Conservation (phyloP, 53 echinoderm and acorn worm genomes). For the Stichopus horrens region DNA sequence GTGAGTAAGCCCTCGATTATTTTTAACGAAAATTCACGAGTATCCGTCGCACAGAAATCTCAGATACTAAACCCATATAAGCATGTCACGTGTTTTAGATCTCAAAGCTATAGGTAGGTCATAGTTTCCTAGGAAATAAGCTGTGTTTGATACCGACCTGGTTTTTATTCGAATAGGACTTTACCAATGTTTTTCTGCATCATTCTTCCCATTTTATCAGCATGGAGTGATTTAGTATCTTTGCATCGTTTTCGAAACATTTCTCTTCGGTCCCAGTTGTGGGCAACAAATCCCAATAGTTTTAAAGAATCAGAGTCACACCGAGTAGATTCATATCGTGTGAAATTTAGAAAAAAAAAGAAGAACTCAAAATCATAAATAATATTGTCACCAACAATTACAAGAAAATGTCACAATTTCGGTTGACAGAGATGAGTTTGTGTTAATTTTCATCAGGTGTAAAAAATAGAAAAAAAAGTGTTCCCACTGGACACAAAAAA, state of each 20-base stretch:
- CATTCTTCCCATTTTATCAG: conserved; percentile 1
- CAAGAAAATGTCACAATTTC: neutral
- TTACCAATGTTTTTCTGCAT: neutral
- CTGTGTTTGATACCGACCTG: neutral
- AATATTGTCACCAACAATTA: neutral
- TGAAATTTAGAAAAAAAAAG: conserved; percentile 20
- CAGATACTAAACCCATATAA: no score
- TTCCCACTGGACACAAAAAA: neutral
- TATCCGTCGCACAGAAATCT: no score
- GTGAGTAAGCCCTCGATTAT: no score
- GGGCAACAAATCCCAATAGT: neutral
- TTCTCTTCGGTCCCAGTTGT: neutral
- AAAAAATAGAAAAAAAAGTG: neutral
- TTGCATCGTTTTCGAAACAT: conserved; percentile 5
- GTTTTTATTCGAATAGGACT: neutral
- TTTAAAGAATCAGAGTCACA: conserved; percentile 19
- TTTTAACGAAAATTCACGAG: no score
- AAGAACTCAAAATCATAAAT: neutral
- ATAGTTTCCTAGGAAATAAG: no score
- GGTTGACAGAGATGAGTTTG: neutral
- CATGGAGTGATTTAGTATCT: conserved; percentile 9
- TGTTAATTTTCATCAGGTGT: neutral
- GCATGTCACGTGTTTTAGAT: no score
- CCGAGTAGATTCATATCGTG: conserved; percentile 10
- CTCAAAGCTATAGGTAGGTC: no score